Base-by-base conservation (phyloP, 2,888 invertebrate genomes). In the Hetaerina titia region DNA sequence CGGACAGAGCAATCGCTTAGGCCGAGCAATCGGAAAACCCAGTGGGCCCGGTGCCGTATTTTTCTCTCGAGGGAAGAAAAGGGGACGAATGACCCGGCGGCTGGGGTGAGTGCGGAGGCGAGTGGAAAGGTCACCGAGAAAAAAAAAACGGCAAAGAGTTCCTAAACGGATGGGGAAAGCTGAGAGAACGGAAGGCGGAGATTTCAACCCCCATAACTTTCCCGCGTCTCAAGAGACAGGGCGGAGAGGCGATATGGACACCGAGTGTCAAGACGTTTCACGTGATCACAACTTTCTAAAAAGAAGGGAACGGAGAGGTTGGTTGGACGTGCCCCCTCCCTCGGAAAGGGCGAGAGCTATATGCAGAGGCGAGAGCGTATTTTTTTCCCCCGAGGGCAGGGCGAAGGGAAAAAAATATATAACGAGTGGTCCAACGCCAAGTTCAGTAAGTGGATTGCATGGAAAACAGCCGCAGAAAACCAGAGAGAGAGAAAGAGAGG, bases 371-470 rank as follows among this genome's bases (percentile, higher is more conserved):
- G 31, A 13, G 31, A 81, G 81, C 81, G 81, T 81, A 81, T 81
- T 81, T 81, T 81, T 81, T 45, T 45, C 45, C 81, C 81, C 81
- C 11, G 25, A 81, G 81, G 11, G 25, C 11, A 31, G 25, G 81
- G 15, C n/a, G 31, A 15, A 31, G 13, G 81, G 31, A 81, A 81
- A 31, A 22, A 81, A 81, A 81, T 31, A 81, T 81, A 31, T 31
- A 81, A 4, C 81, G 9, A 31, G 2, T 13, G 81, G 81, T 25
- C 81, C 31, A 4, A 81, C 25, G 81, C 81, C 81, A 81, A 81
- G 81, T 81, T 81, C 81, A 45, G 81, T 81, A 81, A 81, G 81
- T 81, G 81, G 81, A 81, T 81, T 81, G 81, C 81, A 11, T 8
- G 81, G 81, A 22, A 31, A 81, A n/a, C 8, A 74, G 81, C 81